Percentiles rank a stretch among this genome's conserved stretches.
phyloP scores from a whole-genome alignment of 2,888 invertebrate species.

The Spodoptera littoralis region DNA sequence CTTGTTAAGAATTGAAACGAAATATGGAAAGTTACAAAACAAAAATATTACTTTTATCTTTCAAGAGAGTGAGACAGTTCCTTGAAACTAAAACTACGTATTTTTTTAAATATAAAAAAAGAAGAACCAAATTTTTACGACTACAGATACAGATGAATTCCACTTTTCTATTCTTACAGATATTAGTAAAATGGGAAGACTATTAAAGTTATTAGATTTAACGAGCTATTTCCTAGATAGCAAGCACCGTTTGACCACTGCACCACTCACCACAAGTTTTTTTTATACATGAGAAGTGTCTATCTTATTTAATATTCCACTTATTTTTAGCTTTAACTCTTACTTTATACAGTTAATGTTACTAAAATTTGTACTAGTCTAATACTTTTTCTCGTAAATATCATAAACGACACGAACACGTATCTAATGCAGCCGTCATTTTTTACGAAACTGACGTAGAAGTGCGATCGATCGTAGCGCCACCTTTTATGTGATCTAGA shows the following conservation, averaged over 20 bases:
- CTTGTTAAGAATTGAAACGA: not conserved
- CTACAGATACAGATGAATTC: slow-evolving; percentile 14
- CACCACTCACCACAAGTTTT: slow-evolving; percentile 83
- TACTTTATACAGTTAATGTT: slow-evolving; percentile 67
- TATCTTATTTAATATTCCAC: slow-evolving; percentile 74
- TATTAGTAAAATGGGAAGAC: slow-evolving; percentile 16
- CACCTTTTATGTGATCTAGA: slow-evolving; percentile 69
- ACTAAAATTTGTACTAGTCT: slow-evolving; percentile 77
- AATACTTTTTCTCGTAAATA: slow-evolving; percentile 88
- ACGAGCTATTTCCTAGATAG: slow-evolving; percentile 77
- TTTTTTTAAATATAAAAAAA: slow-evolving; percentile 22
- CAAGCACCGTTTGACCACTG: slow-evolving; percentile 75
- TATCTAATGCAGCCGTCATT: slow-evolving; percentile 88
- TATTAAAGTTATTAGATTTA: slow-evolving; percentile 56
- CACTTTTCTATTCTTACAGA: slow-evolving; percentile 18
- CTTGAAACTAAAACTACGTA: not conserved
- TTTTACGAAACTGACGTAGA: slow-evolving; percentile 86
- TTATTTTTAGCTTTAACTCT: slow-evolving; percentile 71
- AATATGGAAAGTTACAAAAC: not conserved
- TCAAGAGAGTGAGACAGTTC: slow-evolving; percentile 4
- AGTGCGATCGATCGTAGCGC: slow-evolving; percentile 72
- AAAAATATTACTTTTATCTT: slow-evolving; percentile 10
- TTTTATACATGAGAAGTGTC: slow-evolving; percentile 83
- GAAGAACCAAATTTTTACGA: slow-evolving; percentile 3
- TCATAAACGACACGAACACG: slow-evolving; percentile 88